Evolutionary conservation across 2,797 vertebrate species (phyloP).

Genomic region (Craterocephalus amniculus): DNA sequence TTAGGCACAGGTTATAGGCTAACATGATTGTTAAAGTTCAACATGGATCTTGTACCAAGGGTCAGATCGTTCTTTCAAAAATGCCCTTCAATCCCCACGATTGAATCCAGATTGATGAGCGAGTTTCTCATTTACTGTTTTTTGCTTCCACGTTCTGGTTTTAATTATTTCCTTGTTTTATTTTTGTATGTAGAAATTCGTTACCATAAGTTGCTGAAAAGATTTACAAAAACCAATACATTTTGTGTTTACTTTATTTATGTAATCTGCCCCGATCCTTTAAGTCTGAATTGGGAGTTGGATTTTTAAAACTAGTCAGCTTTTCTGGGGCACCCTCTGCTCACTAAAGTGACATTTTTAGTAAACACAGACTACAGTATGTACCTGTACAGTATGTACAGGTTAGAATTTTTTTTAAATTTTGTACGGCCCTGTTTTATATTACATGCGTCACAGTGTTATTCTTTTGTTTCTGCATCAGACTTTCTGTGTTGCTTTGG

Average conservation of each 20-base stretch:
- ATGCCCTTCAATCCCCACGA: neutral
- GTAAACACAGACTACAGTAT: slow-evolving; percentile 2
- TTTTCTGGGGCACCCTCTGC: neutral
- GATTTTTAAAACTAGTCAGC: neutral
- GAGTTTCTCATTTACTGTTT: neutral
- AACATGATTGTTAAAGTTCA: neutral
- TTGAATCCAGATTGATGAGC: neutral
- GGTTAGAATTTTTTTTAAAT: slow-evolving; percentile 1
- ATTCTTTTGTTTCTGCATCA: slow-evolving; percentile 15
- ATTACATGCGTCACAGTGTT: slow-evolving; percentile 7
- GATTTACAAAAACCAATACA: neutral
- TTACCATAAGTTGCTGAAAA: neutral
- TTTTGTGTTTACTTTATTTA: neutral
- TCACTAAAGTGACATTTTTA: slow-evolving; percentile 1
- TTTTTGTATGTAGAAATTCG: neutral
- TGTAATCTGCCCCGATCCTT: neutral
- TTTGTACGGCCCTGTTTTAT: neutral
- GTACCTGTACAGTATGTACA: too few relatives aligned
- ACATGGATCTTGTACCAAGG: too few relatives aligned
- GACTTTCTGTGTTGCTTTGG: slow-evolving; percentile 18
- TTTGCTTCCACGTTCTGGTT: accelerated
- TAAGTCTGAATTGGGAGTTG: neutral
- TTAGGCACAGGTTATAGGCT: too few relatives aligned
- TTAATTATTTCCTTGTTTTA: neutral
- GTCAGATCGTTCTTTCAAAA: neutral